A percentile compares a stretch with the other conserved stretches of the same genome.
phyloP scores from a whole-genome alignment of 2,113 vertebrate genomes.

The Ictalurus punctatus region DNA sequence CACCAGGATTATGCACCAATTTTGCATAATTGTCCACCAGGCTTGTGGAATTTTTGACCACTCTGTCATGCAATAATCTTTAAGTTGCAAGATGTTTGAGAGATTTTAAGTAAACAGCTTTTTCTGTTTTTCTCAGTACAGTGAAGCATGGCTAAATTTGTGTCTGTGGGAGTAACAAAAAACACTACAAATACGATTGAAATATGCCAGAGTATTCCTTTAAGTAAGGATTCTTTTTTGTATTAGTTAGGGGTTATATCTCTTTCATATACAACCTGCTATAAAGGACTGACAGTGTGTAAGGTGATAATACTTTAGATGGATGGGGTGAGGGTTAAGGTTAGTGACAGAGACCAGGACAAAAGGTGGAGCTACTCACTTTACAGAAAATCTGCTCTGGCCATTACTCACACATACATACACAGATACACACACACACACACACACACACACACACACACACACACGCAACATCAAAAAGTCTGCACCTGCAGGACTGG shows the following conservation, averaged over 20 bases:
- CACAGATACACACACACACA: constrained; percentile 26
- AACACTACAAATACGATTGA: background rate
- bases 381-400: constrained; percentile 51
- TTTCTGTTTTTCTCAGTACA: background rate
- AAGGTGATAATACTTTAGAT: constrained; percentile 46
- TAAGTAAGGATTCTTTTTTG: background rate
- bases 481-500: constrained; percentile 48
- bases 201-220: background rate
- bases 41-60: too few species aligned
- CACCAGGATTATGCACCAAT: too few species aligned
- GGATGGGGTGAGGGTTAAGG: constrained; percentile 47
- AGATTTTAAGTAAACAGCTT: background rate
- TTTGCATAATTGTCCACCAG: too few species aligned
- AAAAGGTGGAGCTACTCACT: constrained; percentile 44
- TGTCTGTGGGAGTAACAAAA: background rate
- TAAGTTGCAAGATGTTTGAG: too few species aligned
- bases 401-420: constrained; percentile 42
- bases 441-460: constrained; percentile 25
- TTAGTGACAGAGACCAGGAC: constrained; percentile 36
- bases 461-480: constrained; percentile 42
- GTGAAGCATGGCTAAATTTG: background rate
- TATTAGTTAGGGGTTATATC: background rate
- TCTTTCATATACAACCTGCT: constrained; percentile 3
- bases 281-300: constrained; percentile 19
- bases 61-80: too few species aligned